Evolutionary conservation across 2,113 vertebrate species (phyloP), one percentile per base, ranked within the genome.

Genomic region (Aptenodytes forsteri): DNA sequence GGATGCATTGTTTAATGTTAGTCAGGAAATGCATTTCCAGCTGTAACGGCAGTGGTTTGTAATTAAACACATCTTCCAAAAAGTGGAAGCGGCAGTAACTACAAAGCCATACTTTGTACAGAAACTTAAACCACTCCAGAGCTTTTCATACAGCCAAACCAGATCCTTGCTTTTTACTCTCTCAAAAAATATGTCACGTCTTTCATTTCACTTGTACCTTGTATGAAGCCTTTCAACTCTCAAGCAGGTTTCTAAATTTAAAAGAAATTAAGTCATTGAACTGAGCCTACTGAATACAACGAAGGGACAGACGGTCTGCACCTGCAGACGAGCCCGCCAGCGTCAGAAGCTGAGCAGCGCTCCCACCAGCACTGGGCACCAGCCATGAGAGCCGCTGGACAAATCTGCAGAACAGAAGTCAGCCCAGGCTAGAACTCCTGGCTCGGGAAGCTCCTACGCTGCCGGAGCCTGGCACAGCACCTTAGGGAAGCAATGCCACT

Each of bases 131-230:
- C n/a, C 27, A 30, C 38, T 87, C 42, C 38, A 71, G 52, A 69
- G 38, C 42, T 78, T 50, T 25, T 47, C 56, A 15, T 0, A 18
- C 32, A 91, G 47, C 69, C 72, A n/a, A 75, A 81, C 20, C 52
- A 92, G 70, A 61, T 8, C 16, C n/a, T 20, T 52, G n/a, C n/a
- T 54, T 87, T 79, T 61, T 21, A 59, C 18, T 54, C 16, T 21
- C 64, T 34, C 19, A 36, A 36, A 64, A 83, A 71, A 16, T 2
- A n/a, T 1, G 2, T 10, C 0, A 0, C 5, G 4, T 34, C 61
- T 62, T 81, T 34, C 20, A 12, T 55, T 96, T 87, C 2, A 58
- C 42, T 70, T 49, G 16, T 32, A 87, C 44, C 34, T 75, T 10
- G 6, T 21, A 32, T 4, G 14, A 75, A 84, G 72, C 38, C 7